phyloP scores from a whole-genome alignment of 2,113 vertebrate species.

The Eclectus roratus region DNA sequence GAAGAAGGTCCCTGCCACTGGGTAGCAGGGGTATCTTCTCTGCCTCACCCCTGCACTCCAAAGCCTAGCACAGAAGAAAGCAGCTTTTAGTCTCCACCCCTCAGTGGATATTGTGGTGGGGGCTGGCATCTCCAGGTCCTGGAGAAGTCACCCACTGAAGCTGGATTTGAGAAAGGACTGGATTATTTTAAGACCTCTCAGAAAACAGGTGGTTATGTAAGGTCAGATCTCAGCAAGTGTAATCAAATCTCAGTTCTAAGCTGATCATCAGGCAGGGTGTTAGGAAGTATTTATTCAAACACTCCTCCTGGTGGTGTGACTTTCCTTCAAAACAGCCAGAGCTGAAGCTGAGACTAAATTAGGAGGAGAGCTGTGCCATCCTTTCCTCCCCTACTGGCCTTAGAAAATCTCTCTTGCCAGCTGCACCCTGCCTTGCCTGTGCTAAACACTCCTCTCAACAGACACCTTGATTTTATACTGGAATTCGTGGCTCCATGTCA shows the following conservation, averaged over 20 bases:
- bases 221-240: conserved; percentile 33
- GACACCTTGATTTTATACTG: background rate
- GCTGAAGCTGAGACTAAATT: conserved; percentile 22
- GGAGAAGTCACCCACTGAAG: background rate
- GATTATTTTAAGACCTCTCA: conserved; percentile 26
- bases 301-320: background rate
- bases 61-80: background rate
- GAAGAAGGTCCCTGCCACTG: fast-evolving
- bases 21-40: background rate
- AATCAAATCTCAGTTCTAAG: conserved; percentile 54
- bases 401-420: background rate
- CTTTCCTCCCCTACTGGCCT: background rate
- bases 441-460: background rate
- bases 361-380: background rate
- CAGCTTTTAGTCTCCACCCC: background rate
- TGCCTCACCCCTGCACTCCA: background rate
- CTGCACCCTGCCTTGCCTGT: background rate
- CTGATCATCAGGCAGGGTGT: conserved; percentile 28
- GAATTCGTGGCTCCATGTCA: background rate
- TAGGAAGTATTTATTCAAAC: conserved; percentile 35
- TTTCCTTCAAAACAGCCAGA: background rate
- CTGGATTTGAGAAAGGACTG: background rate
- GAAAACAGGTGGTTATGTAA: conserved; percentile 49
- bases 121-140: background rate
- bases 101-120: background rate